Evolutionary conservation across 2,888 invertebrate genomes (phyloP), one percentile per base, ranked within the genome.

Genomic region (Craniophora ligustri): DNA sequence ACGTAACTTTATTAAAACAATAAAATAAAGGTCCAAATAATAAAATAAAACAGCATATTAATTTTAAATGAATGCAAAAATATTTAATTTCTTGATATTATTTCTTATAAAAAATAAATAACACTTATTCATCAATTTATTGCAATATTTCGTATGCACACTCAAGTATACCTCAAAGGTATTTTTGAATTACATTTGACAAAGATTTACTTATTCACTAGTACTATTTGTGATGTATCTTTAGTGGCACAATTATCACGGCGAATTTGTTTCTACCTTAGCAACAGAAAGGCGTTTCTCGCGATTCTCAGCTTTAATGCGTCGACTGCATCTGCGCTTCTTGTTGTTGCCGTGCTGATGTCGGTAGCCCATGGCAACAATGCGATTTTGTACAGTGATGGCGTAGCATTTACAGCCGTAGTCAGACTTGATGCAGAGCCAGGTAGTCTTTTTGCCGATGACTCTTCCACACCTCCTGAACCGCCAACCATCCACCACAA

Each of bases 361-460:
- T 2, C 60, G 15, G 48, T 82, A 47, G 3, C 81, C 84, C 42
- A 84, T 77, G n/a, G 78, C 78, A 18, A 87, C 56, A 40, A 91
- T 59, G 14, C 63, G 71, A 36, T 83, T 70, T 64, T 67, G 53
- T 14, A 72, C 35, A 0, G 91, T 91, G 61, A 88, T 68, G 10
- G 80, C 86, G 60, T 84, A 84, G 59, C 88, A 85, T 49, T 67
- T 82, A 77, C 91, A 91, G 40, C 91, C 91, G 11, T 74, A 75
- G 72, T 91, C 91, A 0, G 90, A 90, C 72, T 90, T 91, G 69
- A 88, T 91, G 71, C 91, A 91, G n/a, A 85, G 79, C 91, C 91
- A 91, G 0, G 80, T 80, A 28, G 57, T 51, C 11, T 68, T 63
- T 10, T 47, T 50, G 6, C 70, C 72, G 7, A 63, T 70, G 18